These are phyloP conservation scores for Drosophila sp. DNA, from an alignment of 1,140 invertebrate species.

Conservation along the genomic window DNA sequence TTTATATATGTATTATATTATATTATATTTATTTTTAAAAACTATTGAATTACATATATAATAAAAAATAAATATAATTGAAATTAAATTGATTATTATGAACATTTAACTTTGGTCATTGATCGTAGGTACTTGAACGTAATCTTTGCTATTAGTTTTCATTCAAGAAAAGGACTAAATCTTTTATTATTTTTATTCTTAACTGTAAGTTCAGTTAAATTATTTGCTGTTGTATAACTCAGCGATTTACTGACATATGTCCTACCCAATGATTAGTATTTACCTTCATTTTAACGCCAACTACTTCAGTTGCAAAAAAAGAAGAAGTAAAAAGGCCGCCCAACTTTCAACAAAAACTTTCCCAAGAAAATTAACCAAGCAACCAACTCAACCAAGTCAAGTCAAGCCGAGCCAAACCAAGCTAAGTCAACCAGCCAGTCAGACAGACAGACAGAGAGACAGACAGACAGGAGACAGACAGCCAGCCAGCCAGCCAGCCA, in stretches of 20 bases:
- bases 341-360: slow-evolving; percentile 81
- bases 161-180: too few species aligned
- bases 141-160: too few species aligned
- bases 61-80: not conserved
- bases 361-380: slow-evolving; percentile 80
- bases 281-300: slow-evolving; percentile 40
- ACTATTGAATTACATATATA: too few species aligned
- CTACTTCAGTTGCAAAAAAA: slow-evolving; percentile 60
- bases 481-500: slow-evolving; percentile 29
- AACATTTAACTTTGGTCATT: too few species aligned
- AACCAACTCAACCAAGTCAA: slow-evolving; percentile 31
- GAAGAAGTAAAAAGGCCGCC: slow-evolving; percentile 40
- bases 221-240: slow-evolving; percentile 7
- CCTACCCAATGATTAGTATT: slow-evolving; percentile 42
- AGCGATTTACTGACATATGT: slow-evolving; percentile 26
- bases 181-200: too few species aligned
- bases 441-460: slow-evolving; percentile 18
- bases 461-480: slow-evolving; percentile 26
- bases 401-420: slow-evolving; percentile 14
- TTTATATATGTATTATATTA: too few species aligned
- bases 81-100: too few species aligned
- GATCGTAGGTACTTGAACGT: too few species aligned
- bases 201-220: not conserved
- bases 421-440: slow-evolving; percentile 25
- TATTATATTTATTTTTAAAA: too few species aligned